Evolutionary conservation across 2,113 vertebrate species (phyloP).

Genomic region (Plestiodon gilberti): DNA sequence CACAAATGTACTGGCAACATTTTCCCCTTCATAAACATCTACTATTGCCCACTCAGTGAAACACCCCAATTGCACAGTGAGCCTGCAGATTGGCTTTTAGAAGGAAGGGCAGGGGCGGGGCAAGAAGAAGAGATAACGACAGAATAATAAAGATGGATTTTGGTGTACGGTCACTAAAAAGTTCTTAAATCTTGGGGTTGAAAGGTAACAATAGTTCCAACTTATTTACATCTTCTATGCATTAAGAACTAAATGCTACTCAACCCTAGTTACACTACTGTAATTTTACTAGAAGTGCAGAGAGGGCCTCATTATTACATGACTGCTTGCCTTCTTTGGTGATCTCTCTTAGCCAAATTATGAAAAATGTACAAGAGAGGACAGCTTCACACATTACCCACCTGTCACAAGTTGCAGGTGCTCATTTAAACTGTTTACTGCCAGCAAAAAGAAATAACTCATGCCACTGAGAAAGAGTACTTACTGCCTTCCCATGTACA

Average conservation of each 20-base stretch:
- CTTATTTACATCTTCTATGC: background rate
- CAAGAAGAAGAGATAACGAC: background rate
- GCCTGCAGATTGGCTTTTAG: background rate
- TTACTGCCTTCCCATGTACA: slow-evolving; percentile 99
- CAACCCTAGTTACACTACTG: no score
- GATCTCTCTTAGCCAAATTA: background rate
- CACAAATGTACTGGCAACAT: background rate
- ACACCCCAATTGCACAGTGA: background rate
- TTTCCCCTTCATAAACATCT: background rate
- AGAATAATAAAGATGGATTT: background rate
- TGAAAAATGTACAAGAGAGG: background rate
- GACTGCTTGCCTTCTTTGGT: no score
- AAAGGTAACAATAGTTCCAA: background rate
- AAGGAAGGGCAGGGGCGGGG: background rate
- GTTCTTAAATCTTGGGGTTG: background rate
- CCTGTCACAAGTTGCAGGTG: slow-evolving; percentile 38
- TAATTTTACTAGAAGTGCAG: background rate
- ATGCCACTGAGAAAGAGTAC: slow-evolving; percentile 65
- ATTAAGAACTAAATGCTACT: no score
- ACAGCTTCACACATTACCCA: background rate
- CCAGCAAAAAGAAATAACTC: background rate
- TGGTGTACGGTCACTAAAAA: background rate
- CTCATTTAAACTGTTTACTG: slow-evolving; percentile 39
- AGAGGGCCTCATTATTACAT: background rate
- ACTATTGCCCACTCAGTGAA: background rate